Conservation (phyloP, 2,888 invertebrate species). For the Drosophila melanocephala region DNA sequence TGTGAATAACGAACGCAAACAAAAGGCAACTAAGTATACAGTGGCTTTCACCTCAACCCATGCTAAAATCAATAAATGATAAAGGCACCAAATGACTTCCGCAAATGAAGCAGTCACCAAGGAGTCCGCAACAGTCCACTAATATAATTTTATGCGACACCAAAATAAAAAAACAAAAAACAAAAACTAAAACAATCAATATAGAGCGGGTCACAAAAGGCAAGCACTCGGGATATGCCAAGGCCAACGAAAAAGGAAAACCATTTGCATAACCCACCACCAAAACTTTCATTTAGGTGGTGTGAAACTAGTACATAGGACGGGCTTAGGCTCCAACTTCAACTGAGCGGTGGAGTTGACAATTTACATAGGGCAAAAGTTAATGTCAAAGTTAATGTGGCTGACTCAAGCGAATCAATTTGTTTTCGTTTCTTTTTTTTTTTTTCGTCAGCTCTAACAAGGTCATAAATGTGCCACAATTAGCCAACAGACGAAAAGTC, state of each 20-base stretch:
- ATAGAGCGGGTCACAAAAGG: conserved; percentile 7
- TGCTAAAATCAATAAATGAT: conserved; percentile 48
- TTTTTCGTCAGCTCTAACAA: conserved; percentile 29
- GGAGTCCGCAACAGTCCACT: conserved; percentile 14
- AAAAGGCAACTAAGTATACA: background rate
- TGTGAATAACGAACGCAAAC: background rate
- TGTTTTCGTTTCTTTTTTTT: conserved; percentile 6
- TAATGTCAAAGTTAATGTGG: conserved; percentile 11
- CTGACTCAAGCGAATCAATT: conserved; percentile 8
- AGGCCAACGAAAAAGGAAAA: conserved; percentile 8
- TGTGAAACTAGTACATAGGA: conserved; percentile 3
- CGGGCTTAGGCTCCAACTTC: background rate
- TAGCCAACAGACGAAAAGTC: conserved; percentile 29
- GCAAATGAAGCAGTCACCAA: conserved; percentile 31
- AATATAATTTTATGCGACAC: conserved; percentile 13
- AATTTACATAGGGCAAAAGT: conserved; percentile 12
- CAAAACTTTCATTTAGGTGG: conserved; percentile 14
- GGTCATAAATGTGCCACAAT: conserved; percentile 50
- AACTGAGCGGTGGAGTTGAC: conserved; percentile 9
- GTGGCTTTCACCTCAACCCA: conserved; percentile 21
- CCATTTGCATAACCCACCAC: conserved; percentile 39
- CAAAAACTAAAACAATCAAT: conserved; percentile 31
- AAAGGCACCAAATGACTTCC: conserved; percentile 37
- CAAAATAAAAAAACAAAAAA: background rate
- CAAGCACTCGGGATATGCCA: conserved; percentile 14